These are phyloP conservation scores for Agonopterix alstromeriana DNA, from an alignment of 2,888 invertebrate genomes.

Conservation along the genomic window DNA sequence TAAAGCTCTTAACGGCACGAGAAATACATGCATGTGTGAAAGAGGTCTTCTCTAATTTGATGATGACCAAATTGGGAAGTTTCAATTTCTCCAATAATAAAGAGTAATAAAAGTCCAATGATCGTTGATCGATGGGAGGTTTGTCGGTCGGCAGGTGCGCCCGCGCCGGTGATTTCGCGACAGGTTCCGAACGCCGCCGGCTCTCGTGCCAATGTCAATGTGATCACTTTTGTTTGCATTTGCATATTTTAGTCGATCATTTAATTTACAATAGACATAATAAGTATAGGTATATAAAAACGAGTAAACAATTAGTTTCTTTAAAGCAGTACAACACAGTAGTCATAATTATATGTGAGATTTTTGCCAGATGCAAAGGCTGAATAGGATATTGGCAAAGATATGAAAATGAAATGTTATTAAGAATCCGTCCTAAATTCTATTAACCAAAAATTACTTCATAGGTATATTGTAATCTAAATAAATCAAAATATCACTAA, in stretches of 20 bases:
- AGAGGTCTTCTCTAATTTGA: conserved; percentile 12
- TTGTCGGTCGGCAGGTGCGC: conserved; percentile 28
- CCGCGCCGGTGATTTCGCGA: conserved; percentile 22
- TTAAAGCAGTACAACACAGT: not conserved
- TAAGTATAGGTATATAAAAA: not conserved
- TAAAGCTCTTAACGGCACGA: too few relatives aligned
- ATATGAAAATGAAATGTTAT: too few relatives aligned
- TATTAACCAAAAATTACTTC: too few relatives aligned
- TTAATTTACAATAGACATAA: not conserved
- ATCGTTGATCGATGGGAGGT: conserved; percentile 19
- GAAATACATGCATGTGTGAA: not conserved
- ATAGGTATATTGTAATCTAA: too few relatives aligned
- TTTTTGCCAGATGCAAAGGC: too few relatives aligned
- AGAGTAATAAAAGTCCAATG: conserved; percentile 22
- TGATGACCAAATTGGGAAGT: conserved; percentile 17
- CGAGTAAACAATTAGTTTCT: not conserved
- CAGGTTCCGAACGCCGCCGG: conserved; percentile 26
- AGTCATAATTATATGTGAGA: too few relatives aligned
- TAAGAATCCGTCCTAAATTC: too few relatives aligned
- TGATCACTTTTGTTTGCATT: not conserved
- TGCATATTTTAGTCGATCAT: not conserved
- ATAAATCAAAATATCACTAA: too few relatives aligned
- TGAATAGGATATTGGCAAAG: too few relatives aligned
- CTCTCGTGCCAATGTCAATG: conserved; percentile 37
- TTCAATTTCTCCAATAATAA: conserved; percentile 31